Evolutionary conservation across 2,113 vertebrate species (phyloP), one percentile per base, ranked within the genome.

Genomic region (Epinephelus lanceolatus): DNA sequence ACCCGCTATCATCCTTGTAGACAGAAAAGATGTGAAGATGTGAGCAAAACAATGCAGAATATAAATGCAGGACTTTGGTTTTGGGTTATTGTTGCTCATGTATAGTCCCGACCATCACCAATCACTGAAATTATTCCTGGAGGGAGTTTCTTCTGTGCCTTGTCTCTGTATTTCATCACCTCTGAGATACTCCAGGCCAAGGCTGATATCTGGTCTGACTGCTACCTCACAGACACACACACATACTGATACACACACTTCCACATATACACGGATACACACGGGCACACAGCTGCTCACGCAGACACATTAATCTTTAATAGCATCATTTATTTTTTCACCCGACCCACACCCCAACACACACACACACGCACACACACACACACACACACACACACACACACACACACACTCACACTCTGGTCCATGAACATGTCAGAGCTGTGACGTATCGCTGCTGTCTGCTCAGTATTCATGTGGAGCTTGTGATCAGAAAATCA

Each of bases 91-190:
- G 77, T 63, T 69, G 63, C 59, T 63, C 37, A 17, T 79, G 70
- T 65, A 13, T 52, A 4, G 52, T 10, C 33, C 47, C 56, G 3
- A 30, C 57, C 17, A 3, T 80, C 66, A 83, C 83, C 78, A 66
- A 80, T 91, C 81, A 71, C n/a, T 71, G 53, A 57, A 67, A 61
- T 83, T 76, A 83, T 88, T 83, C 84, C 86, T 76, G 66, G 52
- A 80, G 76, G 86, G 76, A 74, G 74, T 76, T 65, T 83, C 78
- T 40, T 79, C 55, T 71, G 61, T 19, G 60, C 17, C 7, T 19
- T 15, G 13, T 84, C 83, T 72, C 70, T 55, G 71, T 81, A 80
- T 89, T 92, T 87, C 88, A 90, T 92, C 88, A 90, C 81, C 78
- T 65, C 59, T 8, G 18, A 87, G 86, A 80, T 49, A 84, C 90